Percentiles rank a stretch among this genome's conserved stretches.
These are phyloP conservation scores for Corvus hawaiiensis DNA, from an alignment of 2,113 vertebrate species.

Conservation along the genomic window DNA sequence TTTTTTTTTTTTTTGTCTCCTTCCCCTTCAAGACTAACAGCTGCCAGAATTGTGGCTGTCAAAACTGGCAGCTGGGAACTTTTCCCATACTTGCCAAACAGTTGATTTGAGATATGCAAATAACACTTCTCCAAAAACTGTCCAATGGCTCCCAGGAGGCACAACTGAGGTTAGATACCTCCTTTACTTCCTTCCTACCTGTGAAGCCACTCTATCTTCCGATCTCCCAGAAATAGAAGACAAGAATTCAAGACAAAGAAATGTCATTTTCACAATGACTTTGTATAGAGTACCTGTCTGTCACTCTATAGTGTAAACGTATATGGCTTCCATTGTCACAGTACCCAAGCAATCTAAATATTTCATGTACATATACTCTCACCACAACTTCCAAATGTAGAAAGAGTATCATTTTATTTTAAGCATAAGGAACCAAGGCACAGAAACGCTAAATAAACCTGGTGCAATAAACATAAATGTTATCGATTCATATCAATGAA, in stretches of 20 bases:
- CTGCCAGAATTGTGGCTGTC: constrained; percentile 54
- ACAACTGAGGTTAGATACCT: constrained; percentile 20
- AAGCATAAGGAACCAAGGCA: background rate
- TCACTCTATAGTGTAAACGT: background rate
- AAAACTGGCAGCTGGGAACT: constrained; percentile 58
- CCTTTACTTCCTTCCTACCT: background rate
- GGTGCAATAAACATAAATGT: background rate
- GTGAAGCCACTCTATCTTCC: background rate
- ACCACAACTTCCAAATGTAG: background rate
- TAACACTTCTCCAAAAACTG: constrained; percentile 37
- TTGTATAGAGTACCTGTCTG: constrained; percentile 7
- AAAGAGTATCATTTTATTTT: background rate
- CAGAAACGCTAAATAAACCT: background rate
- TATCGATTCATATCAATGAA: background rate
- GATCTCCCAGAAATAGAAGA: constrained; percentile 30
- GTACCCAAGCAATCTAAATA: background rate
- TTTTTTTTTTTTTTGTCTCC: background rate
- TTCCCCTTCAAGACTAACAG: constrained; percentile 28
- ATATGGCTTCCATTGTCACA: background rate
- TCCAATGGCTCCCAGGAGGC: constrained; percentile 42
- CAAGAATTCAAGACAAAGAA: constrained; percentile 31
- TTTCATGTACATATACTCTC: background rate
- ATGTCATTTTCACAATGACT: constrained; percentile 30
- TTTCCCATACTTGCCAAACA: constrained; percentile 46
- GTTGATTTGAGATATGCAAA: constrained; percentile 61